phyloP scores from a whole-genome alignment of 2,113 vertebrate species.

The Petrocephalus microphthalmus region DNA sequence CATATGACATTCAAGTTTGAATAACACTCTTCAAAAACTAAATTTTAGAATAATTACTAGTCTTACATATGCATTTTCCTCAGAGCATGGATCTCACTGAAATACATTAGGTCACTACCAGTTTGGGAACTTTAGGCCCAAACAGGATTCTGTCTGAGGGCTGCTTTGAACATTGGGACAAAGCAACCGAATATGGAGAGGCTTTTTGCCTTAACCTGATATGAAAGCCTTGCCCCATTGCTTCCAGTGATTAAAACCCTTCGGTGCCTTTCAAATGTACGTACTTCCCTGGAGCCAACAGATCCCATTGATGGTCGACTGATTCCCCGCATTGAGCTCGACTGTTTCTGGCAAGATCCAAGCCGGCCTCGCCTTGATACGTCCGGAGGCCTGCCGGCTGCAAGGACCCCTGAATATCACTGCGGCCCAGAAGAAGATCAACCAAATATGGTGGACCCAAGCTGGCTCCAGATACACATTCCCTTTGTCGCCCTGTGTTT shows the following conservation, averaged over 20 bases:
- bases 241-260: background rate
- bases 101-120: background rate
- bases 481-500: background rate
- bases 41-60: background rate
- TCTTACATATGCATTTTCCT: background rate
- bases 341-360: background rate
- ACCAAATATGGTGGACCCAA: background rate
- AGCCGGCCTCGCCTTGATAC: background rate
- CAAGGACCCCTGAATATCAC: background rate
- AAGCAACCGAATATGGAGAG: background rate
- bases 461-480: background rate
- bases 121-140: background rate
- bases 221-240: background rate
- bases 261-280: background rate
- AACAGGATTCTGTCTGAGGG: background rate
- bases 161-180: background rate
- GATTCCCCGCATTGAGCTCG: background rate
- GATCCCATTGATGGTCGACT: background rate
- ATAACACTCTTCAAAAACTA: background rate
- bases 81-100: background rate
- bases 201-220: background rate
- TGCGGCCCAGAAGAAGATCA: background rate
- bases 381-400: background rate
- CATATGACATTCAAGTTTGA: background rate
- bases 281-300: background rate